Percentiles rank a stretch among this genome's conserved stretches.
These are phyloP conservation scores for Sebastes flavidus DNA, from an alignment of 2,797 vertebrate genomes.

Conservation along the genomic window DNA sequence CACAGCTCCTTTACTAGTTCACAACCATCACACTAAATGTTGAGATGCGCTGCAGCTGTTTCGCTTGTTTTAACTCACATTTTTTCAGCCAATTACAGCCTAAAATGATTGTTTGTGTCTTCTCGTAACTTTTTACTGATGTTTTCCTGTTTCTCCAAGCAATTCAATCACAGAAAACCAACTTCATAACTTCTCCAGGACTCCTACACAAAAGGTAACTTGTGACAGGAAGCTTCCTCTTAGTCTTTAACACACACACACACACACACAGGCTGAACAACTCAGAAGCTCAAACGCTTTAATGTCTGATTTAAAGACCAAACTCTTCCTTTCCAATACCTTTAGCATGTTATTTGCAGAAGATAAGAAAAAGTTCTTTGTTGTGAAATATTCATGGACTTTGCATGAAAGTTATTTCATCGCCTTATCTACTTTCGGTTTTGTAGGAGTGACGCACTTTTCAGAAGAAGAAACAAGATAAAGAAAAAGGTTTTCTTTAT, in stretches of 20 bases:
- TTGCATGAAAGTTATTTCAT: background rate
- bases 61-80: background rate
- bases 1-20: background rate
- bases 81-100: background rate
- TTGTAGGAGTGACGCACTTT: conserved; percentile 2
- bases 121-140: background rate
- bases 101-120: background rate
- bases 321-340: background rate
- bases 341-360: background rate
- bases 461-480: background rate
- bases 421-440: background rate
- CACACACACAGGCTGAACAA: background rate
- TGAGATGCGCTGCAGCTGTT: background rate
- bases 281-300: too few species aligned
- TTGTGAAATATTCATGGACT: background rate
- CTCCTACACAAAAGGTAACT: background rate
- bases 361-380: background rate
- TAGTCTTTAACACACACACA: background rate
- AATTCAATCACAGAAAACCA: background rate
- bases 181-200: background rate
- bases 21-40: background rate
- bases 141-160: background rate
- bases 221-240: background rate
- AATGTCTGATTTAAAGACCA: background rate
- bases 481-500: background rate